A percentile compares a stretch with the other conserved stretches of the same genome.
phyloP scores from a whole-genome alignment of 37 sponge, comb jelly and placozoan genomes.

The Spongilla lacustris region DNA sequence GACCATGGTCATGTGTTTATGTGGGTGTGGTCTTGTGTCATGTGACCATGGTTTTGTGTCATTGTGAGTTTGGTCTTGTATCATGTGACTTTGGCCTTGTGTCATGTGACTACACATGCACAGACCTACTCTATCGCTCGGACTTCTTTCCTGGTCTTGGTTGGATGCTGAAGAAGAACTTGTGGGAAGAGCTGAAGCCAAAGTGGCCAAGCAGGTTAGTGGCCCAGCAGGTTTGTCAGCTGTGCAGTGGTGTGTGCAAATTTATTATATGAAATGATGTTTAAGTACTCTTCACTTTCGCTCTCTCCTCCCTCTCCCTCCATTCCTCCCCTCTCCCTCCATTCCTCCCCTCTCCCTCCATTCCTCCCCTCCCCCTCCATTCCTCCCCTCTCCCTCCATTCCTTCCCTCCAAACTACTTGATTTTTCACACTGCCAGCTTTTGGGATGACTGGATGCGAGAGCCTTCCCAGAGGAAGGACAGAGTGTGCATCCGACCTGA shows the following conservation, averaged over 20 bases:
- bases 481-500: conserved; percentile 93
- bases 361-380: background rate
- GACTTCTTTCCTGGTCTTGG: conserved; percentile 97
- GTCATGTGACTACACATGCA: background rate
- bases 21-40: too few species aligned
- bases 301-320: background rate
- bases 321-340: too few species aligned
- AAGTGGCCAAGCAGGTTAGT: conserved; percentile 91
- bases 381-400: background rate
- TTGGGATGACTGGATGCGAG: conserved; percentile 98
- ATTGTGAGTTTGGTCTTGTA: background rate
- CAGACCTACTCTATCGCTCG: conserved; percentile 82
- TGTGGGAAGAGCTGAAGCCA: conserved; percentile 86
- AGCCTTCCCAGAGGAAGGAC: conserved; percentile 76
- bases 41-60: background rate
- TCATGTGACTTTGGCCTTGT: background rate
- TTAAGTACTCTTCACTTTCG: background rate
- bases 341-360: background rate
- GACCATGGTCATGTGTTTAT: background rate
- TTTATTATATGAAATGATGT: too few species aligned
- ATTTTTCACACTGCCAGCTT: conserved; percentile 33
- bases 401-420: background rate
- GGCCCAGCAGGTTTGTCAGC: too few species aligned
- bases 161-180: conserved; percentile 81
- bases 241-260: too few species aligned